Percentiles rank a stretch among this genome's conserved stretches.
Evolutionary conservation across 2,888 invertebrate genomes (phyloP).

Genomic region (Barypeithes pellucidus): DNA sequence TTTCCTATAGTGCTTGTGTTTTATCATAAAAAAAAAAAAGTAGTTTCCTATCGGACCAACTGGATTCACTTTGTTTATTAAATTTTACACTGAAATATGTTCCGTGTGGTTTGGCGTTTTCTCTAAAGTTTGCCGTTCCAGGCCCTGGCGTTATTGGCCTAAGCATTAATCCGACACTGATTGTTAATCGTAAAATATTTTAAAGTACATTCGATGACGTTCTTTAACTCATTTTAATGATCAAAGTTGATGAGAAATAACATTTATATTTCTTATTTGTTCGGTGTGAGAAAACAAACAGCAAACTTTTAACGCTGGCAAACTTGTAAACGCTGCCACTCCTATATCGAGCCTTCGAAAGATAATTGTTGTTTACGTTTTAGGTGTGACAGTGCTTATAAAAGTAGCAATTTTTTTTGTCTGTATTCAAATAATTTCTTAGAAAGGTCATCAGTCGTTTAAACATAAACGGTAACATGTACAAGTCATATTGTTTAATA

Average conservation of each 20-base stretch:
- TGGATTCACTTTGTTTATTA: too few species aligned
- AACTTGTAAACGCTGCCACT: conserved; percentile 29
- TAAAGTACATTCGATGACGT: neutral
- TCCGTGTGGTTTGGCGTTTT: too few species aligned
- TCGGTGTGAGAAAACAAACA: conserved; percentile 4
- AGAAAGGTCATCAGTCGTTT: neutral
- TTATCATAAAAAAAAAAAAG: too few species aligned
- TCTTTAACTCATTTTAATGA: neutral
- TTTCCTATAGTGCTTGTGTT: too few species aligned
- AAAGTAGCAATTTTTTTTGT: conserved; percentile 48
- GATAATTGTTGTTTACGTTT: conserved; percentile 35
- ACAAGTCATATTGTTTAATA: too few species aligned
- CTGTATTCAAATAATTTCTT: conserved; percentile 13
- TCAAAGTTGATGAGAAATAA: neutral
- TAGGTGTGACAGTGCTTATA: conserved; percentile 43
- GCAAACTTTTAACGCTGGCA: neutral
- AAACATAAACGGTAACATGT: neutral
- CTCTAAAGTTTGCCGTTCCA: too few species aligned
- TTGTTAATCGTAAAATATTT: neutral
- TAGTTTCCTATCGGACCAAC: too few species aligned
- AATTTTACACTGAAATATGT: too few species aligned
- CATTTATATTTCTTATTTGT: neutral
- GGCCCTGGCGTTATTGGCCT: too few species aligned
- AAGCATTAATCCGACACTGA: too few species aligned
- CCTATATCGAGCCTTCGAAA: conserved; percentile 35